Percentiles rank a stretch among this genome's conserved stretches.
These are phyloP conservation scores for Brotogeris chrysoptera DNA, from an alignment of 2,797 vertebrate genomes.

Conservation along the genomic window DNA sequence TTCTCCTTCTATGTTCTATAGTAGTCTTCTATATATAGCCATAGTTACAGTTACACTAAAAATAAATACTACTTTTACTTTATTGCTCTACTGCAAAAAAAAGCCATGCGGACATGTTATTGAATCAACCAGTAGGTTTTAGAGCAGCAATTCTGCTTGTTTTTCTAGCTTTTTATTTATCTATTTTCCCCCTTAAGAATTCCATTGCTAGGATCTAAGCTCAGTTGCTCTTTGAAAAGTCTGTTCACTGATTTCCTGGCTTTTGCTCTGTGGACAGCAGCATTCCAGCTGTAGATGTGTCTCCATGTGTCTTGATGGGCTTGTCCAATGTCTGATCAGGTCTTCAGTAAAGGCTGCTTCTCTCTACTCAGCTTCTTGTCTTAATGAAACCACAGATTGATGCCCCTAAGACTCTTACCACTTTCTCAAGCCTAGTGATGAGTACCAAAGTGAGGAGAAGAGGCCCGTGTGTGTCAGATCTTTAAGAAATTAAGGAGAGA, in stretches of 20 bases:
- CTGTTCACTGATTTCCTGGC: not conserved
- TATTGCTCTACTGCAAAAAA: not conserved
- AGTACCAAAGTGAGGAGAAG: not conserved
- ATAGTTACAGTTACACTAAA: not conserved
- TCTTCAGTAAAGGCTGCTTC: not conserved
- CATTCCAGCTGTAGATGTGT: not conserved
- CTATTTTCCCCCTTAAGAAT: not conserved
- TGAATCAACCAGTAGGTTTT: not conserved
- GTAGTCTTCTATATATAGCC: not conserved
- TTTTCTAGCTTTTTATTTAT: not conserved
- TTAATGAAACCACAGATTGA: not conserved
- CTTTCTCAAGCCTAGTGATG: not conserved
- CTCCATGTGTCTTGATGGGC: not conserved
- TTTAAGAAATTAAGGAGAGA: not conserved
- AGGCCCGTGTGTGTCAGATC: not conserved
- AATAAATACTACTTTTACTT: not conserved
- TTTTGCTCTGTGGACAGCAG: not conserved
- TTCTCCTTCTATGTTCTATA: not conserved
- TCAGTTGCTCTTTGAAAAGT: not conserved
- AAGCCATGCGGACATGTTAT: not conserved
- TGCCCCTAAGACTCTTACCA: not conserved
- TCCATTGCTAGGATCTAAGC: not conserved
- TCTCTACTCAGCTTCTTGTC: not conserved
- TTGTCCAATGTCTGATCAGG: not conserved
- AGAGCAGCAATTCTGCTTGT: not conserved